A percentile compares a stretch with the other conserved stretches of the same genome.
phyloP scores from a whole-genome alignment of 2,888 invertebrate species.

The Ephialtes manifestator region DNA sequence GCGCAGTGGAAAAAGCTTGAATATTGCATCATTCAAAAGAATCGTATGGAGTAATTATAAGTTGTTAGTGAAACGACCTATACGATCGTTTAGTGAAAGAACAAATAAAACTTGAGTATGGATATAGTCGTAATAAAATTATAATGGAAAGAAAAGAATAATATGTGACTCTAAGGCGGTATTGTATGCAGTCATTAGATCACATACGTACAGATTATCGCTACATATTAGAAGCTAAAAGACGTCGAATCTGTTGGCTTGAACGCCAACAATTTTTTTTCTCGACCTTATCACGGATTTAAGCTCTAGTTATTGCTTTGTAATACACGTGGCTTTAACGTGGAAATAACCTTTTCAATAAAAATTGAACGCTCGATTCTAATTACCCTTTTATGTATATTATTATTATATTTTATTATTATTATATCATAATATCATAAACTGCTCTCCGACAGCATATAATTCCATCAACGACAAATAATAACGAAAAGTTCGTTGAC shows the following conservation, averaged over 20 bases:
- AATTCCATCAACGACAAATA: not conserved
- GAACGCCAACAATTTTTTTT: slow-evolving; percentile 62
- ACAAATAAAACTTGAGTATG: slow-evolving; percentile 28
- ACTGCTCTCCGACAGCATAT: not conserved
- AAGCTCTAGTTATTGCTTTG: slow-evolving; percentile 84
- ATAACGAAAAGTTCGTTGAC: not conserved
- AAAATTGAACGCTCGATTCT: slow-evolving; percentile 29
- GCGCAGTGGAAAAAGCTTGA: slow-evolving; percentile 47
- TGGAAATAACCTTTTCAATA: slow-evolving; percentile 65
- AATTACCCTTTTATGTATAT: slow-evolving; percentile 25
- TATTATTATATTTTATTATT: too few relatives aligned
- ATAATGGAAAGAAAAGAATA: slow-evolving; percentile 3
- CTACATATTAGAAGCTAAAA: slow-evolving; percentile 57
- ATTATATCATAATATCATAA: not conserved
- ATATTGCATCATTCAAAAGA: slow-evolving; percentile 25
- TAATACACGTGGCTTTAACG: slow-evolving; percentile 81
- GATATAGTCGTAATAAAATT: slow-evolving; percentile 7
- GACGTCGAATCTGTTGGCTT: slow-evolving; percentile 48
- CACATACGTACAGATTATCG: slow-evolving; percentile 52
- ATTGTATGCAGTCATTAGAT: slow-evolving; percentile 44
- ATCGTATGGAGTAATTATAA: slow-evolving; percentile 40
- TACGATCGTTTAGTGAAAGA: slow-evolving; percentile 21
- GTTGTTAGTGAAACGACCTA: slow-evolving; percentile 59
- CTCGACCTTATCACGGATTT: slow-evolving; percentile 81
- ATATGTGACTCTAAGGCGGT: slow-evolving; percentile 1